Evolutionary conservation across 92 coral and sea anemone species (phyloP).

Genomic region (Zoanthus solanderi): DNA sequence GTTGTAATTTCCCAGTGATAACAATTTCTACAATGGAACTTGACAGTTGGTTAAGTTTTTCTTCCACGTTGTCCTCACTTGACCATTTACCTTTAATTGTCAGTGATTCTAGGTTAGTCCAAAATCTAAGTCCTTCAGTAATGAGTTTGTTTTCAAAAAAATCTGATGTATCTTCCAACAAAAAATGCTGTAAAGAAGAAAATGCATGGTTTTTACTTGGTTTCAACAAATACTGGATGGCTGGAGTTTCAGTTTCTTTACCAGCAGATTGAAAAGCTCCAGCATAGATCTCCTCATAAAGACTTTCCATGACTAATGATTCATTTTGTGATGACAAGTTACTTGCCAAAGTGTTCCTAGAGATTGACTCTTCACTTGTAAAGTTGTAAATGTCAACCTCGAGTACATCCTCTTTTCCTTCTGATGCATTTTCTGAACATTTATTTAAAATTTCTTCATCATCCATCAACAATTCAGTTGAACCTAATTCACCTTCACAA

Average conservation of each 20-base stretch:
- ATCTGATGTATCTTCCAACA: neutral
- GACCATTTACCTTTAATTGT: neutral
- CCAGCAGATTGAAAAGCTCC: neutral
- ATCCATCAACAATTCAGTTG: neutral
- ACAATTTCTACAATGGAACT: slow-evolving; percentile 3
- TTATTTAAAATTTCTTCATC: neutral
- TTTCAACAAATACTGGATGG: neutral
- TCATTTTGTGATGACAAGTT: neutral
- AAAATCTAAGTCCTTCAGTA: neutral
- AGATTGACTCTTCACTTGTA: neutral
- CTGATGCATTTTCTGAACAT: neutral
- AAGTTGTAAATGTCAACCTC: slow-evolving; percentile 23
- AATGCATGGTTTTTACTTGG: neutral
- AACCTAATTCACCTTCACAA: neutral
- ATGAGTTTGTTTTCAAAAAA: neutral
- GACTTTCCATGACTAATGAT: neutral
- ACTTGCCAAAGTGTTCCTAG: neutral
- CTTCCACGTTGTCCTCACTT: neutral
- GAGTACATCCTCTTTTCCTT: neutral
- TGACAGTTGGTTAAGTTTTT: neutral
- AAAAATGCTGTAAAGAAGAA: slow-evolving; percentile 6
- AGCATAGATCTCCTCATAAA: slow-evolving; percentile 14
- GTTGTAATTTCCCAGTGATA: slow-evolving; percentile 9
- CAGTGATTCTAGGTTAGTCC: slow-evolving; percentile 14
- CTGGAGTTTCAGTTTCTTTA: neutral